Evolutionary conservation across 1,140 invertebrate species (phyloP).

Genomic region (Pogonomyrmex californicus): DNA sequence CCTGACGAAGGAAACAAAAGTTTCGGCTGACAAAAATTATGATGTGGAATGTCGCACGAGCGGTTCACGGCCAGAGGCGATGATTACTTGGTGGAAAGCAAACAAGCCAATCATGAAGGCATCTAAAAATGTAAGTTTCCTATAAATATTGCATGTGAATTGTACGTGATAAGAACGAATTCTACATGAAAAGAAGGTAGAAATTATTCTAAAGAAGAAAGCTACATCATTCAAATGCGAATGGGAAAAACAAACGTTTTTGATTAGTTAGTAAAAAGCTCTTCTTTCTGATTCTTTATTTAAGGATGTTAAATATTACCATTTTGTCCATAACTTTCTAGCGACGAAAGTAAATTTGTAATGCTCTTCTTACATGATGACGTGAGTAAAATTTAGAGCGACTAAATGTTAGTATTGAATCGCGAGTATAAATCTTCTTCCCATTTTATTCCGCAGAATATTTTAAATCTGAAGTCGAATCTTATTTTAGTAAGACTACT

Average conservation of each 20-base stretch:
- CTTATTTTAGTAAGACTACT: background rate
- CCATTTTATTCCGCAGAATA: background rate
- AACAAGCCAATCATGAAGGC: constrained; percentile 92
- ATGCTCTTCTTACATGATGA: constrained; percentile 33
- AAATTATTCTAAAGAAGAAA: background rate
- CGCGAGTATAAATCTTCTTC: background rate
- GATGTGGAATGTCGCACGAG: constrained; percentile 94
- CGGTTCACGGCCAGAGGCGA: constrained; percentile 93
- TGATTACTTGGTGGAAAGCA: constrained; percentile 95
- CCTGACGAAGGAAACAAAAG: constrained; percentile 91
- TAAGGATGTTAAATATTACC: constrained; percentile 36
- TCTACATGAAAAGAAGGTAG: constrained; percentile 3
- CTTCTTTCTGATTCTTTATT: background rate
- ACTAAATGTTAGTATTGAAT: background rate
- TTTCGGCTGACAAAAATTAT: constrained; percentile 93
- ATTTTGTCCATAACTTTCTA: constrained; percentile 12
- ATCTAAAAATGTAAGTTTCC: constrained; percentile 91
- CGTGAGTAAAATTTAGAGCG: constrained; percentile 7
- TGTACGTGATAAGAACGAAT: background rate
- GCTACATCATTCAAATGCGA: background rate
- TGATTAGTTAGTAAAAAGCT: constrained; percentile 24
- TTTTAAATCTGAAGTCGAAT: background rate
- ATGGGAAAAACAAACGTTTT: constrained; percentile 13
- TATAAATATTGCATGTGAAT: constrained; percentile 7
- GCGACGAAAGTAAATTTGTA: constrained; percentile 42